Conservation (phyloP, 2,113 vertebrate genomes). For the Aythya baeri region DNA sequence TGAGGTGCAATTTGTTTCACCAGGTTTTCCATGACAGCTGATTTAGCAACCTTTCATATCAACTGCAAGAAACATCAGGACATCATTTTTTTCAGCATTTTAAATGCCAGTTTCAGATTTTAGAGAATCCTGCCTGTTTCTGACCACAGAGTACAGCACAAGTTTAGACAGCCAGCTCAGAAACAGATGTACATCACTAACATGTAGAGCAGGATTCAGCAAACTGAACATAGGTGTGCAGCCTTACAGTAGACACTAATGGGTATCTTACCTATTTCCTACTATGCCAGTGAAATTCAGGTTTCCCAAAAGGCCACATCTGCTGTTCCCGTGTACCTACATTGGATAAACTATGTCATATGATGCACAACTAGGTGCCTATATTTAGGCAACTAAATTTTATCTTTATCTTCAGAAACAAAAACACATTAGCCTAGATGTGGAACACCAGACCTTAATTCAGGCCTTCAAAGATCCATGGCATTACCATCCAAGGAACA, state of each 20-base stretch:
- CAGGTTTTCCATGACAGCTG: neutral
- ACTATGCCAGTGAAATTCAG: accelerated
- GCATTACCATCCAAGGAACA: constrained; percentile 12
- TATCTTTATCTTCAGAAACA: neutral
- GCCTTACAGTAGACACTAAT: neutral
- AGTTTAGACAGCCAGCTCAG: neutral
- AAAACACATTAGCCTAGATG: constrained; percentile 36
- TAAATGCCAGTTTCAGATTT: neutral
- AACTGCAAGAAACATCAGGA: neutral
- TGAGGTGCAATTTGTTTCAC: neutral
- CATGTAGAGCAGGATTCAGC: neutral
- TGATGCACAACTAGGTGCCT: neutral
- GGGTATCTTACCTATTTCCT: neutral
- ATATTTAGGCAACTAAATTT: neutral
- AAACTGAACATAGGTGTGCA: neutral
- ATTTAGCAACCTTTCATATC: neutral
- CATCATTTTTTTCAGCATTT: neutral
- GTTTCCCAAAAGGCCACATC: neutral
- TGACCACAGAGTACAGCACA: accelerated
- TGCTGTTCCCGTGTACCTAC: accelerated
- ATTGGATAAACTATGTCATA: neutral
- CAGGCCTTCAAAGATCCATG: constrained; percentile 15
- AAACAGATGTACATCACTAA: neutral
- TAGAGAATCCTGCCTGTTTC: neutral
- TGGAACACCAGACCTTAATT: constrained; percentile 26